A percentile compares a stretch with the other conserved stretches of the same genome.
Conservation (phyloP, 2,888 invertebrate species). For the Polymixis lichenea region DNA sequence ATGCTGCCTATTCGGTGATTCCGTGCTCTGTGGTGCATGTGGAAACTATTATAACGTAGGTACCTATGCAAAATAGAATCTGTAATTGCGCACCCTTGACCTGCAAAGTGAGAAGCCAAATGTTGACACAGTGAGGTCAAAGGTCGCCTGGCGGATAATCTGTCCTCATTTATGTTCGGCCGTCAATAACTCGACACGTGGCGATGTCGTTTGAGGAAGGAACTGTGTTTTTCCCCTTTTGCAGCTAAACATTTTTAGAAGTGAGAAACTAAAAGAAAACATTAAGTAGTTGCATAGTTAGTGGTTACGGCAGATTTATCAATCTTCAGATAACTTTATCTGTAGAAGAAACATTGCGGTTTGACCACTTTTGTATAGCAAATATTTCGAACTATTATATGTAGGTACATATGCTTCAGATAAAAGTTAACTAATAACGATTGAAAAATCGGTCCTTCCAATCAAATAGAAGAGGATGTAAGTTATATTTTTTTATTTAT, state of each 20-base stretch:
- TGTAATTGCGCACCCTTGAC: conserved; percentile 13
- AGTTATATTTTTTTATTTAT: neutral
- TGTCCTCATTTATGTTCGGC: neutral
- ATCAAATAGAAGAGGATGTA: too few relatives aligned
- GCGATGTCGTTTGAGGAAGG: neutral
- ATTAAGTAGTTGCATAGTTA: too few relatives aligned
- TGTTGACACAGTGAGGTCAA: conserved; percentile 3
- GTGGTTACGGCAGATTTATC: too few relatives aligned
- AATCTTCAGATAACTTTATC: too few relatives aligned
- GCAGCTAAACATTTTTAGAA: neutral
- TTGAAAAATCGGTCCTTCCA: too few relatives aligned
- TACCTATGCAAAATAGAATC: conserved; percentile 7
- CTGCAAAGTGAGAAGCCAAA: conserved; percentile 13
- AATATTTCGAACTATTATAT: too few relatives aligned
- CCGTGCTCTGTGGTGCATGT: neutral
- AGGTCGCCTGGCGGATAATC: conserved; percentile 11
- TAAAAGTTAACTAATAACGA: too few relatives aligned
- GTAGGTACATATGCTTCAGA: too few relatives aligned
- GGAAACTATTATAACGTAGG: neutral
- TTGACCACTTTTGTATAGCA: too few relatives aligned
- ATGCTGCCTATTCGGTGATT: neutral
- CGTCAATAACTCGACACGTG: neutral
- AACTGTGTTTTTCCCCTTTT: neutral
- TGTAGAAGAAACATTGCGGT: too few relatives aligned
- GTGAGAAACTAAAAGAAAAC: neutral